Conservation (phyloP, 2,113 vertebrate genomes). For the Etheostoma spectabile region DNA sequence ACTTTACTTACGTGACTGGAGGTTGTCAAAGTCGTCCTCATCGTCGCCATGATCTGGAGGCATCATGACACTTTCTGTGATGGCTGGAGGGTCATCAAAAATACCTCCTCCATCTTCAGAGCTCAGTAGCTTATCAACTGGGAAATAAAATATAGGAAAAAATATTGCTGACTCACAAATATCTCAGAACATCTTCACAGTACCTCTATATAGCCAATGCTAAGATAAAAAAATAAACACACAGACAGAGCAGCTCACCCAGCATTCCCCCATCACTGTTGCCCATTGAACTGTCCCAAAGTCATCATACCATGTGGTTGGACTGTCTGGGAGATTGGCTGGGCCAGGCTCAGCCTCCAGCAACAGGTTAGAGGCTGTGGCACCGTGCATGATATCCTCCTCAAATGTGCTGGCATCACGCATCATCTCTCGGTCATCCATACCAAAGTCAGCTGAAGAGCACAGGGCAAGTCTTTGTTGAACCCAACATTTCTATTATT, state of each 20-base stretch:
- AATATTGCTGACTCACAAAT: no score
- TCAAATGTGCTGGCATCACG: constrained; percentile 95
- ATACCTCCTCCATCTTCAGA: constrained; percentile 96
- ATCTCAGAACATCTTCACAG: no score
- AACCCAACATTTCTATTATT: neutral
- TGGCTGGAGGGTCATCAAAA: constrained; percentile 95
- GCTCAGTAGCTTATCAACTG: constrained; percentile 97
- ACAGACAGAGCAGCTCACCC: constrained; percentile 81
- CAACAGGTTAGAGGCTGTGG: constrained; percentile 92
- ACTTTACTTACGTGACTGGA: constrained; percentile 89
- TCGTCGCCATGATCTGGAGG: constrained; percentile 93
- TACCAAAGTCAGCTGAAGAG: constrained; percentile 93
- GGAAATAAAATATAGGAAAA: constrained; percentile 8
- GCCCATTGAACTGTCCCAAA: constrained; percentile 91
- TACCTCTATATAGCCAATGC: neutral
- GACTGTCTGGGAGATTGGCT: constrained; percentile 93
- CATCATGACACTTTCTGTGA: constrained; percentile 95
- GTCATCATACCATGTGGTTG: constrained; percentile 96
- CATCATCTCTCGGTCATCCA: constrained; percentile 99
- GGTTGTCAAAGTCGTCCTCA: constrained; percentile 95
- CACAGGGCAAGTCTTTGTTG: neutral
- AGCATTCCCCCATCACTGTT: constrained; percentile 97
- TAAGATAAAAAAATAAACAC: neutral
- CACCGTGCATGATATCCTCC: constrained; percentile 93
- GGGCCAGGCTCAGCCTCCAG: constrained; percentile 95